Evolutionary conservation across 2,888 invertebrate genomes (phyloP).

Genomic region (Seira ritae): DNA sequence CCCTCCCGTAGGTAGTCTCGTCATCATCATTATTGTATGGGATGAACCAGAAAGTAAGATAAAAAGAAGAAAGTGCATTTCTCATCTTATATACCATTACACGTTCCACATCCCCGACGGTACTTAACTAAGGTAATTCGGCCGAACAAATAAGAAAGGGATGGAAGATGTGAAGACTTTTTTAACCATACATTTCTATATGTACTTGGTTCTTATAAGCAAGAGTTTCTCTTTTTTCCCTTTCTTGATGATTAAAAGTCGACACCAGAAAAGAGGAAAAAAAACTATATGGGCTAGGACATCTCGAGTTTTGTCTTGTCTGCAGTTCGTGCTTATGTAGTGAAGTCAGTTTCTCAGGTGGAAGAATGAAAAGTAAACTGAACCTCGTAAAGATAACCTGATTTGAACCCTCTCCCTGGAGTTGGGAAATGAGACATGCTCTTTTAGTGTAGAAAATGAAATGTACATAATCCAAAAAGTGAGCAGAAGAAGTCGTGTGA

Average conservation of each 20-base stretch:
- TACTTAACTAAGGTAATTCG: slow-evolving; percentile 1
- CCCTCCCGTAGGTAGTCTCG: not conserved
- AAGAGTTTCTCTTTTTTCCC: not conserved
- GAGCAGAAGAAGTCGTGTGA: not conserved
- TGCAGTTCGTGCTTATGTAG: no score
- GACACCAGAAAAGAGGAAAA: no score
- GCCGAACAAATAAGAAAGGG: not conserved
- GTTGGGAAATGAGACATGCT: not conserved
- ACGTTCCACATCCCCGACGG: not conserved
- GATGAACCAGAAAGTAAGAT: not conserved
- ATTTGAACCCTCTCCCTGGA: not conserved
- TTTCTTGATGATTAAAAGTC: not conserved
- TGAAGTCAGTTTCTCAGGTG: slow-evolving; percentile 25
- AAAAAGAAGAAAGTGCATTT: not conserved
- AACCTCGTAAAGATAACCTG: not conserved
- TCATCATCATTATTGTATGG: not conserved
- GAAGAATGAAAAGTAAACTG: slow-evolving; percentile 55
- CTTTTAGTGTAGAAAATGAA: not conserved
- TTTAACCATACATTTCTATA: not conserved
- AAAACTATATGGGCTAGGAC: no score
- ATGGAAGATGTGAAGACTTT: not conserved
- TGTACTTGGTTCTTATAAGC: not conserved
- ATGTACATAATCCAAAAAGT: not conserved
- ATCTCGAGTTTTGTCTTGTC: no score
- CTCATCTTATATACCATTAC: no score